A percentile compares a stretch with the other conserved stretches of the same genome.
Evolutionary conservation across 2,113 vertebrate species (phyloP).

Genomic region (Promerops cafer): DNA sequence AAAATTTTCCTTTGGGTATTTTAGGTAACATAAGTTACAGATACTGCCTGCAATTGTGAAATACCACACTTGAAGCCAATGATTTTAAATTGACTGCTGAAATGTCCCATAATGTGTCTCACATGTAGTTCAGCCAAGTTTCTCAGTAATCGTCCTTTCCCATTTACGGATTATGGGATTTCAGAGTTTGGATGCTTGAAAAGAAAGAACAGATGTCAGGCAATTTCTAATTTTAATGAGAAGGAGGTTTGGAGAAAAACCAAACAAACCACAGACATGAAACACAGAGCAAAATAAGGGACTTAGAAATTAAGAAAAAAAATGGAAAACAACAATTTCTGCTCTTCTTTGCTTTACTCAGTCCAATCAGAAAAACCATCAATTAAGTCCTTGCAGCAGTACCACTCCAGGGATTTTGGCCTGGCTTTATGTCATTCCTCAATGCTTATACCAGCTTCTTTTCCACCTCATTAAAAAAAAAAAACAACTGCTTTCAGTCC

Average conservation of each 20-base stretch:
- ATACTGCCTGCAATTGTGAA: neutral
- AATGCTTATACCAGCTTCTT: neutral
- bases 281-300: neutral
- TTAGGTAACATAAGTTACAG: neutral
- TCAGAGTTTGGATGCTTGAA: neutral
- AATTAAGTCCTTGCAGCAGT: neutral
- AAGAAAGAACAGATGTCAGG: neutral
- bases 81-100: neutral
- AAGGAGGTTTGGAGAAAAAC: neutral
- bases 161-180: constrained; percentile 18
- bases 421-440: neutral
- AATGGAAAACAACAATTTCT: neutral
- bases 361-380: neutral
- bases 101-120: neutral
- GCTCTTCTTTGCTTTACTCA: neutral
- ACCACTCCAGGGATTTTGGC: neutral
- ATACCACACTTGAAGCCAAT: neutral
- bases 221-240: neutral
- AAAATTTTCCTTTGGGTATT: neutral
- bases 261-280: neutral
- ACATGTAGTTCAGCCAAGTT: neutral
- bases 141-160: neutral
- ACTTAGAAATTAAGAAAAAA: neutral
- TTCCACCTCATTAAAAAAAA: neutral
- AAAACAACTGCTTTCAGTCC: neutral